These are phyloP conservation scores for Porphyrio hochstetteri DNA, from an alignment of 2,113 vertebrate genomes.

Conservation along the genomic window DNA sequence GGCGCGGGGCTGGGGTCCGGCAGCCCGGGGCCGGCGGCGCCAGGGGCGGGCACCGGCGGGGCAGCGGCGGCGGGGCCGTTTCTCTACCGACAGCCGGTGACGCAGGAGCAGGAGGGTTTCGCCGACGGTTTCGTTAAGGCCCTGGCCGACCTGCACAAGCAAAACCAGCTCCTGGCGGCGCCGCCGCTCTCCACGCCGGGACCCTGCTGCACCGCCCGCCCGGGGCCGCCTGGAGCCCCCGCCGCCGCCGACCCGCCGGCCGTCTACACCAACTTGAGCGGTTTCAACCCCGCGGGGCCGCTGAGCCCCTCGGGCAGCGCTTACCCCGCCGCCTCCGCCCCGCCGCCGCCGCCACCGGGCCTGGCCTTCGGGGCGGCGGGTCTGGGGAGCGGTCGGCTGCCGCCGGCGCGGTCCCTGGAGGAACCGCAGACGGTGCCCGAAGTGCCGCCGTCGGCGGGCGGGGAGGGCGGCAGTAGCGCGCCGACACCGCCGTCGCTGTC, in stretches of 20 bases:
- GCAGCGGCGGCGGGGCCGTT: conserved; percentile 66
- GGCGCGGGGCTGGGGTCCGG: neutral
- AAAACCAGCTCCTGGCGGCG: conserved; percentile 76
- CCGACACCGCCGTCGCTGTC: conserved; percentile 74
- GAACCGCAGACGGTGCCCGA: conserved; percentile 78
- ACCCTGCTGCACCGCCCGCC: conserved; percentile 63
- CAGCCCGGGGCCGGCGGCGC: neutral
- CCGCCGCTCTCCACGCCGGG: conserved; percentile 76
- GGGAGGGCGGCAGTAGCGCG: conserved; percentile 41
- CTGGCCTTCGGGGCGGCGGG: neutral
- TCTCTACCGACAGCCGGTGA: conserved; percentile 70
- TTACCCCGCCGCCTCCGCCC: neutral
- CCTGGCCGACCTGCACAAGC: conserved; percentile 79
- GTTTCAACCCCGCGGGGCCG: conserved; percentile 64
- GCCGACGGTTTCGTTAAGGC: conserved; percentile 80
- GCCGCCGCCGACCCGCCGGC: conserved; percentile 48
- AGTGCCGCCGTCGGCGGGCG: conserved; percentile 40
- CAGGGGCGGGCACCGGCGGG: neutral
- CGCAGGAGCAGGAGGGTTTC: conserved; percentile 79
- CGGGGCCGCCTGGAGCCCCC: conserved; percentile 46
- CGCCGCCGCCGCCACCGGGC: neutral
- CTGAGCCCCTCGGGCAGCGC: neutral
- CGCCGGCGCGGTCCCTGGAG: conserved; percentile 54
- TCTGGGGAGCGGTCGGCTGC: conserved; percentile 31
- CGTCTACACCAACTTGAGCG: conserved; percentile 76